These are phyloP conservation scores for Tetropium fuscum DNA, from an alignment of 2,888 invertebrate genomes.

Conservation along the genomic window DNA sequence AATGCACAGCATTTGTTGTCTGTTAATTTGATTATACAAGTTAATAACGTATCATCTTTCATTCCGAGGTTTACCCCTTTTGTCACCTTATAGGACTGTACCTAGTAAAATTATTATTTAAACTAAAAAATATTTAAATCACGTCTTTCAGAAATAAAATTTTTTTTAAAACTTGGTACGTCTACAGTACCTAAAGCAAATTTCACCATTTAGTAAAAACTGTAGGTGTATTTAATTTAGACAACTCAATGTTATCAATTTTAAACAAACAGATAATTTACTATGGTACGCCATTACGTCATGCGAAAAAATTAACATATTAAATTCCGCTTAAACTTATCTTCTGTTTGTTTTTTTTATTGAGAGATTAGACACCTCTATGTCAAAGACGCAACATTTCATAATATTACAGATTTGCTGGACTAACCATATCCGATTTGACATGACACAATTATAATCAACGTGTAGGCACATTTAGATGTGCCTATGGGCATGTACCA, in stretches of 20 bases:
- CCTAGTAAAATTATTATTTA: too few relatives aligned
- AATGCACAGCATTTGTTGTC: too few relatives aligned
- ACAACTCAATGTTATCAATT: background rate
- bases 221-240: background rate
- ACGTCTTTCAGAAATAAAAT: too few relatives aligned
- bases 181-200: too few relatives aligned
- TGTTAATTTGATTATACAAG: too few relatives aligned
- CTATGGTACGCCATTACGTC: too few relatives aligned
- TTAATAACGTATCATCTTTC: too few relatives aligned
- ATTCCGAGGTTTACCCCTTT: too few relatives aligned
- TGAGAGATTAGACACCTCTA: background rate
- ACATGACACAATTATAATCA: background rate
- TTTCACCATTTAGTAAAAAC: too few relatives aligned
- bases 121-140: too few relatives aligned
- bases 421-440: background rate
- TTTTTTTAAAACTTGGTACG: too few relatives aligned
- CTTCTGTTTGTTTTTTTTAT: background rate
- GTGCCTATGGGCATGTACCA: conserved; percentile 15
- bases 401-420: conserved; percentile 2
- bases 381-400: background rate
- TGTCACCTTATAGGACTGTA: too few relatives aligned
- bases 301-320: background rate
- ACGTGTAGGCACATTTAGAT: conserved; percentile 6
- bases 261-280: background rate
- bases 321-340: background rate